Evolutionary conservation across 2,888 invertebrate genomes (phyloP), one percentile per base, ranked within the genome.

Genomic region (Dolomedes plantarius): DNA sequence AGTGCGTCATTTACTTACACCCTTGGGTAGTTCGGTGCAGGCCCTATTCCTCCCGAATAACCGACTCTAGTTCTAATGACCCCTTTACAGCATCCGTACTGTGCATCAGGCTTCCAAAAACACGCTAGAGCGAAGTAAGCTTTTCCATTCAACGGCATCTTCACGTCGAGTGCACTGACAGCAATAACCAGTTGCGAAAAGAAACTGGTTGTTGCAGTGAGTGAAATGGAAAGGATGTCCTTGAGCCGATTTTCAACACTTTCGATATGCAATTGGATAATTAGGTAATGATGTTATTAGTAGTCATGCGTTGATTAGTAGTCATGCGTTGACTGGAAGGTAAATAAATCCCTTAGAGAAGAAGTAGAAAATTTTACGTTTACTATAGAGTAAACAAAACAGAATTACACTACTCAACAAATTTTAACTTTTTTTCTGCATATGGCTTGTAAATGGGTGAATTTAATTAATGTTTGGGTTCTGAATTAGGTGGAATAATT

Each of bases 81-180:
- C n/a, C 95, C 95, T 6, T 94, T 94, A 73, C 94, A 94, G 9
- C 93, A 94, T 1, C 97, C 96, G 91, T 95, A 97, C 79, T 96
- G 92, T 0, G 95, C 95, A 91, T 97, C 97, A 74, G 95, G 95
- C 31, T 96, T 95, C 97, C 97, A 97, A 92, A 97, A 97, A 91
- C 97, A 97, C n/a, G 96, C 96, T 96, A 97, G 96, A 16, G 96
- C 97, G 91, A 97, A 97, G 0, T 96, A 96, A 5, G 96, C 97
- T 90, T 94, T 94, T 90, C 94, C 89, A 75, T 89, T 27, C 23
- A 23, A 39, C 39, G 73, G 0, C 65, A 67, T 67, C 23, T 23
- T 23, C 56, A 56, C 23, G 1, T 19, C 23, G 56, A n/a, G n/a
- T n/a, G n/a, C n/a, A 56, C 3, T 56, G 56, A 56, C 6, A 36